Base-by-base conservation (phyloP, 1,140 invertebrate species). In the Armadillidium nasatum region DNA sequence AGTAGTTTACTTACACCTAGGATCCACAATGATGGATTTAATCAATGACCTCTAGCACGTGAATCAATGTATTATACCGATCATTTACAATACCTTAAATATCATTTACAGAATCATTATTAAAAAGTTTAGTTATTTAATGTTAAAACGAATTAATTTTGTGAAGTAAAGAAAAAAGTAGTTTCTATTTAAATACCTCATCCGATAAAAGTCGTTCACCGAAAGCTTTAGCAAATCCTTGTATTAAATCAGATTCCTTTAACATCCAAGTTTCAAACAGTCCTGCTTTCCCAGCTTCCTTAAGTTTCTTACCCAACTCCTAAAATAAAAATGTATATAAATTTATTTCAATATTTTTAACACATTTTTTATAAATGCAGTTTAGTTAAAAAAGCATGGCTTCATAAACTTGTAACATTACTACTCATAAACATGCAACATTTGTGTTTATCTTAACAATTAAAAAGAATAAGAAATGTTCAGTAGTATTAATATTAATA, bases 241-340 rank as follows among this genome's bases (percentile, higher is more conserved):
- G 23, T 10, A 84, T 79, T 19, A 82, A 75, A 75, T 84, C 84
- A 66, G 81, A 82, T 67, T 83, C 81, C 23, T 82, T 60, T 66
- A 83, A 70, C 84, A 84, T 84, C 84, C 84, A 84, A 15, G 81
- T 80, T 10, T 83, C 74, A 79, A 82, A 84, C 10, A 83, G 44
- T 22, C 79, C 81, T 43, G 74, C 79, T 72, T 81, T 83, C 21
- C 83, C 83, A 11, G 82, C 82, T n/a, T 74, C 74, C 79, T 78
- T 78, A 75, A 84, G 71, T 46, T 82, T 82, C 72, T 79, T 76
- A 23, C 81, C 82, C n/a, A 84, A 72, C n/a, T 54, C 76, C 80
- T 81, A 67, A 13, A 4, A 50, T n/a, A 66, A 67, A 50, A 33
- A 33, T n/a, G 6, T 33, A 23, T 3, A 33, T 33, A 11, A 11